These are phyloP conservation scores for Drosophila merina DNA, from an alignment of 2,888 invertebrate genomes.

Conservation along the genomic window DNA sequence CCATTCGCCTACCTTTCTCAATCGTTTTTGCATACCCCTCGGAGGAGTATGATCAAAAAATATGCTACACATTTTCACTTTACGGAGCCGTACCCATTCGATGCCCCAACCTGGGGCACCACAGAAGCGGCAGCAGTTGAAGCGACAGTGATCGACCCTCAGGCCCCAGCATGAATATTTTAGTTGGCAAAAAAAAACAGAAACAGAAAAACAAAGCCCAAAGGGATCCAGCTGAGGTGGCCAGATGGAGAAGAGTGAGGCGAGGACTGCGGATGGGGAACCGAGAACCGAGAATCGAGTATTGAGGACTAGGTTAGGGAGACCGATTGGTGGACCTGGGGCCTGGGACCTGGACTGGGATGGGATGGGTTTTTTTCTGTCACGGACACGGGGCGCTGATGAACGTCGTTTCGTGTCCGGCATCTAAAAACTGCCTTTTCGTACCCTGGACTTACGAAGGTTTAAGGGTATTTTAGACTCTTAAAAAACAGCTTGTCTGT, in stretches of 20 bases:
- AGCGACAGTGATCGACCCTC: constrained; percentile 52
- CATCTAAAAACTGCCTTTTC: constrained; percentile 57
- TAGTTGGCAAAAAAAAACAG: constrained; percentile 59
- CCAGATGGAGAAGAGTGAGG: constrained; percentile 4
- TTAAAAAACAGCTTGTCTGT: too few species aligned
- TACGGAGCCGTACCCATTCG: constrained; percentile 56
- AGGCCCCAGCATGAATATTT: constrained; percentile 71
- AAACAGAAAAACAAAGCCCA: constrained; percentile 28
- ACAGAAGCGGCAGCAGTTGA: constrained; percentile 35
- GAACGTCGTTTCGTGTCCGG: constrained; percentile 76
- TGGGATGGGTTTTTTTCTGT: constrained; percentile 42
- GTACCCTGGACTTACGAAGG: neutral
- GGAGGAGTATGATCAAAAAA: constrained; percentile 57
- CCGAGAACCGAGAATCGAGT: neutral
- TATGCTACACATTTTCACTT: constrained; percentile 76
- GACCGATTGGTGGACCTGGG: constrained; percentile 5
- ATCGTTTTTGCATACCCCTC: constrained; percentile 31
- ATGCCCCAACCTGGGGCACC: constrained; percentile 25
- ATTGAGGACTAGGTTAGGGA: constrained; percentile 17
- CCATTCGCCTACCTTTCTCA: constrained; percentile 1
- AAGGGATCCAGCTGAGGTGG: constrained; percentile 39
- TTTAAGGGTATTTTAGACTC: constrained; percentile 17
- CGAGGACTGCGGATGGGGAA: neutral
- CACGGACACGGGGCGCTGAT: constrained; percentile 55
- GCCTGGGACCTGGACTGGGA: constrained; percentile 19